Percentiles rank a stretch among this genome's conserved stretches.
phyloP scores from a whole-genome alignment of 2,888 invertebrate species.

The Cybosia mesomella region DNA sequence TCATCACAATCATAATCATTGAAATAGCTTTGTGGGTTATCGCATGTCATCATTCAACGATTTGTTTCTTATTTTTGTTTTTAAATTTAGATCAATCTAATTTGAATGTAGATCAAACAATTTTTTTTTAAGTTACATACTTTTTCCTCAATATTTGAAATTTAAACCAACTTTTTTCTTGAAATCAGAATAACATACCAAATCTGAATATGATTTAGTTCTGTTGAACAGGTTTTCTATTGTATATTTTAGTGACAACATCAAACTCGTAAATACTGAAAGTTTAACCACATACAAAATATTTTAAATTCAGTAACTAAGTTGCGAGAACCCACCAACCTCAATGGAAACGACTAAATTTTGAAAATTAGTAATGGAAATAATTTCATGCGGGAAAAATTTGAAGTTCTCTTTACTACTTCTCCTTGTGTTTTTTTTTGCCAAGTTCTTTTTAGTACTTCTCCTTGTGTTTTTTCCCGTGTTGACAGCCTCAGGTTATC shows the following conservation, averaged over 20 bases:
- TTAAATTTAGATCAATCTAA: not conserved
- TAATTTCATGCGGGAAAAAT: constrained; percentile 32
- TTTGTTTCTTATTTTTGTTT: not conserved
- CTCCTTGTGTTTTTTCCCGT: too few species aligned
- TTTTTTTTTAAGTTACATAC: too few species aligned
- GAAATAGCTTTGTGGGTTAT: constrained; percentile 42
- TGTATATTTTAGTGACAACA: constrained; percentile 21
- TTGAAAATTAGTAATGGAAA: constrained; percentile 45
- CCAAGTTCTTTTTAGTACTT: too few species aligned
- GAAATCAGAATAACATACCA: not conserved
- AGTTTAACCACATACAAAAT: constrained; percentile 23
- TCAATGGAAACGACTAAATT: constrained; percentile 66
- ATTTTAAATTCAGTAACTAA: constrained; percentile 33
- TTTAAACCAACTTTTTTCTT: not conserved
- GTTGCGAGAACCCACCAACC: constrained; percentile 51
- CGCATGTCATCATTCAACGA: constrained; percentile 30
- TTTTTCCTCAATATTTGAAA: not conserved
- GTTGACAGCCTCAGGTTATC: too few species aligned
- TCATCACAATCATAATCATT: constrained; percentile 43
- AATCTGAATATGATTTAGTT: constrained; percentile 1
- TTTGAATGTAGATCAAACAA: not conserved
- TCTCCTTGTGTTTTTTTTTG: not conserved
- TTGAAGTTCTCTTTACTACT: constrained; percentile 19
- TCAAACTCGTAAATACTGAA: constrained; percentile 23
- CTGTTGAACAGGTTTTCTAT: constrained; percentile 19